phyloP scores from a whole-genome alignment of 2,888 invertebrate genomes.

The Spilarctia lutea region DNA sequence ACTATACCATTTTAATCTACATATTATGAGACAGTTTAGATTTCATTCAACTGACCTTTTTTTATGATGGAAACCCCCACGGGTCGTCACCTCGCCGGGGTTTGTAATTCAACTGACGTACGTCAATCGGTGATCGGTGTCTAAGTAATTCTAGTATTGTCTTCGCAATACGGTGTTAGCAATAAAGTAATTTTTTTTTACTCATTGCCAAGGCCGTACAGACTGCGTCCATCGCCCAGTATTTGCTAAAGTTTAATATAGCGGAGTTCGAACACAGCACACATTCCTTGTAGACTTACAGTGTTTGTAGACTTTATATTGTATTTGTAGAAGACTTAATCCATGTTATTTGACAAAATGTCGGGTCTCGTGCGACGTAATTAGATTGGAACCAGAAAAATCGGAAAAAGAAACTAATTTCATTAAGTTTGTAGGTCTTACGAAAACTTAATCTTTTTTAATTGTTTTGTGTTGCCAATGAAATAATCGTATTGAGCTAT shows the following conservation, averaged over 20 bases:
- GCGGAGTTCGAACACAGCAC: slow-evolving; percentile 18
- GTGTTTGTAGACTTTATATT: slow-evolving; percentile 13
- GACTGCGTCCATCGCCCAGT: slow-evolving; percentile 15
- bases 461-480: background rate
- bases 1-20: no score
- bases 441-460: background rate
- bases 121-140: background rate
- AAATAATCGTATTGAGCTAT: background rate
- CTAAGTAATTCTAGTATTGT: background rate
- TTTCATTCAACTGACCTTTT: background rate
- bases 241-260: slow-evolving; percentile 28
- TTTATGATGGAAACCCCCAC: no score
- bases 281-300: slow-evolving; percentile 18
- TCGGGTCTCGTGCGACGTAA: background rate
- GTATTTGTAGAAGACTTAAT: slow-evolving; percentile 12
- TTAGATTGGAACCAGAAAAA: background rate
- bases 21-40: background rate
- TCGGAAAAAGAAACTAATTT: background rate
- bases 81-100: no score
- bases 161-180: background rate
- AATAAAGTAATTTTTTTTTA: background rate
- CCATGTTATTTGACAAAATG: background rate
- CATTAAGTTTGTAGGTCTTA: background rate
- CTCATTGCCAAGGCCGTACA: slow-evolving; percentile 1
- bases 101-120: no score